A percentile compares a stretch with the other conserved stretches of the same genome.
Evolutionary conservation across 2,888 invertebrate species (phyloP).

Genomic region (Pegoplata infirma): DNA sequence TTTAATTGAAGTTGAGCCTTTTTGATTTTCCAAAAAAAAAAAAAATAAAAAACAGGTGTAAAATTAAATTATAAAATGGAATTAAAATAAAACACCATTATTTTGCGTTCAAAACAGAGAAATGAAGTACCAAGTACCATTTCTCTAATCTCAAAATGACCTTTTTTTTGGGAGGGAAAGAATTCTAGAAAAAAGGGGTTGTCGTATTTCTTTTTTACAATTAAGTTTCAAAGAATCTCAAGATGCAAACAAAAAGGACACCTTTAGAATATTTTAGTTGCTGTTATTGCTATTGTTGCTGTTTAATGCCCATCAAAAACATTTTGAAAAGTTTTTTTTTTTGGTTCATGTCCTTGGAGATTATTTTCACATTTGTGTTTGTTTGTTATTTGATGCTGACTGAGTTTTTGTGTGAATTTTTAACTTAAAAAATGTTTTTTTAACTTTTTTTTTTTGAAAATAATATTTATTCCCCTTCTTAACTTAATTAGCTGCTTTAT

Average conservation of each 20-base stretch:
- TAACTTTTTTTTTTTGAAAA: neutral
- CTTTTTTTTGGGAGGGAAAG: conserved; percentile 58
- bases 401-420: conserved; percentile 57
- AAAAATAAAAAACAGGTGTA: conserved; percentile 76
- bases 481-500: conserved; percentile 71
- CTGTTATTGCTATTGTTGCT: conserved; percentile 16
- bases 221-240: conserved; percentile 56
- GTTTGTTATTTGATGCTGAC: conserved; percentile 54
- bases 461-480: conserved; percentile 37
- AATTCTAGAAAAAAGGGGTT: conserved; percentile 36
- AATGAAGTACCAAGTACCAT: conserved; percentile 21
- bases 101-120: conserved; percentile 44
- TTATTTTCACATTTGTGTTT: conserved; percentile 43
- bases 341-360: conserved; percentile 54
- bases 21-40: too few species aligned
- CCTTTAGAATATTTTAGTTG: conserved; percentile 37
- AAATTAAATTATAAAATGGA: conserved; percentile 76
- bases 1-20: conserved; percentile 73
- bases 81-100: conserved; percentile 72
- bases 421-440: conserved; percentile 58
- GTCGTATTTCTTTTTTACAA: conserved; percentile 45
- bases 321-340: neutral
- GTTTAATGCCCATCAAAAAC: conserved; percentile 3
- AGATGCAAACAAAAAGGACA: conserved; percentile 55
- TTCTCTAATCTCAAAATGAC: neutral